Evolutionary conservation across 2,797 vertebrate genomes (phyloP), one percentile per base, ranked within the genome.

Genomic region (Micromesistius poutassou): DNA sequence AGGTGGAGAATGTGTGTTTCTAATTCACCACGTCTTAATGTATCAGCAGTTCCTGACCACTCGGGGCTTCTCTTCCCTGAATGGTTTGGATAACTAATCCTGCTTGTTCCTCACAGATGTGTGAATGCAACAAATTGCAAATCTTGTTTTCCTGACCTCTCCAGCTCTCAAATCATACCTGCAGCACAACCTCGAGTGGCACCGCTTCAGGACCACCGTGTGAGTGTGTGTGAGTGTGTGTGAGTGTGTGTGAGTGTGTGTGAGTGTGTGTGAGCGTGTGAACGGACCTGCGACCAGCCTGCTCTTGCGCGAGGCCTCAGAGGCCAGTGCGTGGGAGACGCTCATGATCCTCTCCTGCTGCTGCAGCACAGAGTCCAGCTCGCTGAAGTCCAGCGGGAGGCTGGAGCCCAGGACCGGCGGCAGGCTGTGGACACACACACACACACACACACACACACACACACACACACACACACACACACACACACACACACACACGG

Each of bases 271-370:
- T 25, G 74, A 40, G 13, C 16, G 31, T 1, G 62, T 16, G 30
- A 6, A 0, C 38, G 91, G 77, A 98, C 97, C 97, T 96, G 96
- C 96, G 3, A 97, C 95, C 88, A 96, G 94, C 89, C 96, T 98
- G 94, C 97, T 97, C 86, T 94, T 96, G 89, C 94, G 95, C 9
- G 97, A 98, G 73, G 97, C 97, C 92, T 99, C 96, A 0, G 96
- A 96, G 80, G 97, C 97, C 87, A 98, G 90, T 5, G 95, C 92
- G 0, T 95, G 96, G 82, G 97, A 98, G 85, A 96, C 96, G 74
- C 90, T 95, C 94, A 98, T 97, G 92, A 98, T 97, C 82, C 95
- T 95, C 87, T 98, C 93, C 92, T 97, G 96, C 85, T 96, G 96
- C 87, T 96, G 95, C 25, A 97, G 89, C 81, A 93, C 95, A 0